A percentile compares a stretch with the other conserved stretches of the same genome.
phyloP scores from a whole-genome alignment of 1,140 invertebrate genomes.

The Camponotus pennsylvanicus region DNA sequence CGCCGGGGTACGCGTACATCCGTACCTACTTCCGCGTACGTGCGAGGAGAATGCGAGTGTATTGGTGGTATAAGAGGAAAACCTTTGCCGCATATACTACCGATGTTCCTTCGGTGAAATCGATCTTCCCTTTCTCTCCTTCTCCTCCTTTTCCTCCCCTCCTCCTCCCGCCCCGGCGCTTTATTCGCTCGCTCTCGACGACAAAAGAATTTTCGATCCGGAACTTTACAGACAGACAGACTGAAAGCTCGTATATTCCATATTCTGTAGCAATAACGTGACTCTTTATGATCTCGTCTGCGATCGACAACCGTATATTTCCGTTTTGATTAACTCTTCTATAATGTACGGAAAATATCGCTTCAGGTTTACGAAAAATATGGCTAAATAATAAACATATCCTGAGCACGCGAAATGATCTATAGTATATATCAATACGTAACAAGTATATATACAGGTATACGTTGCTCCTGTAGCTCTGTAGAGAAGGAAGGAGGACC shows the following conservation, averaged over 20 bases:
- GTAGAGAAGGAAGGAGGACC: neutral
- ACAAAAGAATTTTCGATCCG: conserved; percentile 60
- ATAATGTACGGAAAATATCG: neutral
- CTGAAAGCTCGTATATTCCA: conserved; percentile 52
- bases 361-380: neutral
- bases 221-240: conserved; percentile 38
- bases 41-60: neutral
- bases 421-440: neutral
- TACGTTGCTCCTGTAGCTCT: neutral
- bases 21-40: too few relatives aligned
- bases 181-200: conserved; percentile 47
- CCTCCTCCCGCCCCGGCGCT: neutral
- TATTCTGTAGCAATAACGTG: conserved; percentile 53
- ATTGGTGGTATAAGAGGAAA: neutral
- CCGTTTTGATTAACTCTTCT: conserved; percentile 38
- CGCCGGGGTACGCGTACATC: too few relatives aligned
- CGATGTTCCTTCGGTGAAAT: conserved; percentile 46
- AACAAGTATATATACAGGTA: neutral
- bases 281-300: conserved; percentile 38
- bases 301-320: conserved; percentile 48
- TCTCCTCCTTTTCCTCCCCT: too few relatives aligned
- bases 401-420: conserved; percentile 11
- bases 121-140: conserved; percentile 14
- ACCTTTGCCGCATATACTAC: conserved; percentile 27
- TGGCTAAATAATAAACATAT: conserved; percentile 37